Evolutionary conservation across 2,888 invertebrate species (phyloP).

Genomic region (Platynereis dumerilii): DNA sequence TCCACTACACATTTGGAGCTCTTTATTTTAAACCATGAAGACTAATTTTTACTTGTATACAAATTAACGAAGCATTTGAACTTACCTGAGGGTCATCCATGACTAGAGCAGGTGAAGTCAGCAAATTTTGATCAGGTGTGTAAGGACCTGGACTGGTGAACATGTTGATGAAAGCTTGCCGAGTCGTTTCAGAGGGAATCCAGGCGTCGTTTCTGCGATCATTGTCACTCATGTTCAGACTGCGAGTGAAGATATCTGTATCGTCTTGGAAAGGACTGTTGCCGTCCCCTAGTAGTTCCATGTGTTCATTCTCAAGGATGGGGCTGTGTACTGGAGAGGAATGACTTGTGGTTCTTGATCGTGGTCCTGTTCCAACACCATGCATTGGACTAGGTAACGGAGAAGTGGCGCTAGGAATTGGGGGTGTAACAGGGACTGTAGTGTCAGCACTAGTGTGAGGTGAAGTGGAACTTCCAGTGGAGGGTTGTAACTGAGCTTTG

Average conservation of each 20-base stretch:
- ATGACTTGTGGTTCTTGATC: constrained; percentile 18
- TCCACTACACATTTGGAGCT: no score
- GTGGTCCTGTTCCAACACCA: background rate
- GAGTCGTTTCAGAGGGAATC: constrained; percentile 81
- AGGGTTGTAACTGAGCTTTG: background rate
- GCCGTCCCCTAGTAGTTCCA: background rate
- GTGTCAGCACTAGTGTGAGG: background rate
- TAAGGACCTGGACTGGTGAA: constrained; percentile 76
- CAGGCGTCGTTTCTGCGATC: constrained; percentile 67
- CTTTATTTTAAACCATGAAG: no score
- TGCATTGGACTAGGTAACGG: constrained; percentile 16
- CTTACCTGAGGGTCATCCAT: constrained; percentile 82
- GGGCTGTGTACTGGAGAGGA: constrained; percentile 35
- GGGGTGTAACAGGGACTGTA: constrained; percentile 6
- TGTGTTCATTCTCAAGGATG: constrained; percentile 29
- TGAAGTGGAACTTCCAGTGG: background rate
- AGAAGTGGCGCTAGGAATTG: constrained; percentile 7
- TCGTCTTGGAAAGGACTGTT: background rate
- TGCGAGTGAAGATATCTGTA: constrained; percentile 51
- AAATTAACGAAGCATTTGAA: no score
- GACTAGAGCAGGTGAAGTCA: constrained; percentile 86
- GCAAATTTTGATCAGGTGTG: constrained; percentile 74
- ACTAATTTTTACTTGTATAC: no score
- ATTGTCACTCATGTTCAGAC: constrained; percentile 55
- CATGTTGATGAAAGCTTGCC: constrained; percentile 68